These are phyloP conservation scores for Drosophila varians DNA, from an alignment of 1,140 invertebrate species.

Conservation along the genomic window DNA sequence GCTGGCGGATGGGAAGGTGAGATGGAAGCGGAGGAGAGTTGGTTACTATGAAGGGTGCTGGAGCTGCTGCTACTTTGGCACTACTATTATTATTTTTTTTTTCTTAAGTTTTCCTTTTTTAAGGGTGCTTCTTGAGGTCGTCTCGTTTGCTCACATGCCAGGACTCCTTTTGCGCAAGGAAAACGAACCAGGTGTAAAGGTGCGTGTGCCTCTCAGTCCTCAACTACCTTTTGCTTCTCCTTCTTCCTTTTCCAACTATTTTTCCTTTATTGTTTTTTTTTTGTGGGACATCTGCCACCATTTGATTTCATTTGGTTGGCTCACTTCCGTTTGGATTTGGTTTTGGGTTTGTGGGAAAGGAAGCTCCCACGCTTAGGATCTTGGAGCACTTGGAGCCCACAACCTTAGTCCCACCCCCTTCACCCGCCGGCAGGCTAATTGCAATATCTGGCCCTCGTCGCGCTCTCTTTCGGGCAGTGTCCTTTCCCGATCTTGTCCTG, in stretches of 20 bases:
- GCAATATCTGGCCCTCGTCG: slow-evolving; percentile 18
- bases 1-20: slow-evolving; percentile 7
- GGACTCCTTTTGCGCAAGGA: slow-evolving; percentile 61
- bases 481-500: slow-evolving; percentile 53
- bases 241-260: slow-evolving; percentile 23
- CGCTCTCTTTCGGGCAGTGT: slow-evolving; percentile 18
- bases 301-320: slow-evolving; percentile 35
- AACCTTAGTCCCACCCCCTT: neutral
- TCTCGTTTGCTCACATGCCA: slow-evolving; percentile 22
- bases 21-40: slow-evolving; percentile 2
- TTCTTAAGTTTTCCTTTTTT: slow-evolving; percentile 50
- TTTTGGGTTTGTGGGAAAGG: slow-evolving; percentile 18
- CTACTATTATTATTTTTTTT: slow-evolving; percentile 20
- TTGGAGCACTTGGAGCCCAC: slow-evolving; percentile 32
- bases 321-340: slow-evolving; percentile 27
- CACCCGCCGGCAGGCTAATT: slow-evolving; percentile 48
- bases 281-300: slow-evolving; percentile 65
- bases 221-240: slow-evolving; percentile 22
- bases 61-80: slow-evolving; percentile 31
- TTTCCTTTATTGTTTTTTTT: slow-evolving; percentile 28
- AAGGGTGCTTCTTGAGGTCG: slow-evolving; percentile 63
- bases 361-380: slow-evolving; percentile 69
- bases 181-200: slow-evolving; percentile 61
- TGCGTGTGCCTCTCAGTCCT: slow-evolving; percentile 25
- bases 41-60: slow-evolving; percentile 42